phyloP scores from a whole-genome alignment of 2,797 vertebrate genomes.

The Emys orbicularis region DNA sequence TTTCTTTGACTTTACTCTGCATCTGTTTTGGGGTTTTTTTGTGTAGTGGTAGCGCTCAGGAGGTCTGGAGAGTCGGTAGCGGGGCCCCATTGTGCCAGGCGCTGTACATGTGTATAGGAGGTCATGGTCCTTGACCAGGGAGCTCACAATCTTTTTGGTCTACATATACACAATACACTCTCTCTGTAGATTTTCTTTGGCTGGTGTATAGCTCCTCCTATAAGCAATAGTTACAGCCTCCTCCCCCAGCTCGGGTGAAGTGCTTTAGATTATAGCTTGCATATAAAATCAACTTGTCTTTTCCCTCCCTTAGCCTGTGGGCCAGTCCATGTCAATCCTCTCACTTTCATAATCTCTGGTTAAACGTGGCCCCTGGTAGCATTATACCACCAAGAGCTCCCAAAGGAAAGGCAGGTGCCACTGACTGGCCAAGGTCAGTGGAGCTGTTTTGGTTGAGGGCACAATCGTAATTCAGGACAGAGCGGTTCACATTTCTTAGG shows the following conservation, averaged over 20 bases:
- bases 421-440: neutral
- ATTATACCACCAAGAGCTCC: neutral
- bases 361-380: neutral
- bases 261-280: neutral
- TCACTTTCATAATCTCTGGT: neutral
- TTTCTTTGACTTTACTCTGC: neutral
- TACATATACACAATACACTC: neutral
- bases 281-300: neutral
- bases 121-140: neutral
- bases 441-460: neutral
- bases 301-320: neutral
- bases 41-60: neutral
- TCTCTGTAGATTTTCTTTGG: neutral
- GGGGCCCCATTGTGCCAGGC: neutral
- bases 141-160: neutral
- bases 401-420: neutral
- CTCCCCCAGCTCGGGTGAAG: neutral
- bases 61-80: neutral
- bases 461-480: neutral
- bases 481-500: neutral
- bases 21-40: neutral
- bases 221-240: neutral
- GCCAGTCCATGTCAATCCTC: slow-evolving; percentile 5
- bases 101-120: accelerated
- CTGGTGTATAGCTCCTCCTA: neutral